Evolutionary conservation across 35 echinoderm and acorn worm species (phyloP), one percentile per base, ranked within the genome.

Genomic region (Amphiura filiformis): DNA sequence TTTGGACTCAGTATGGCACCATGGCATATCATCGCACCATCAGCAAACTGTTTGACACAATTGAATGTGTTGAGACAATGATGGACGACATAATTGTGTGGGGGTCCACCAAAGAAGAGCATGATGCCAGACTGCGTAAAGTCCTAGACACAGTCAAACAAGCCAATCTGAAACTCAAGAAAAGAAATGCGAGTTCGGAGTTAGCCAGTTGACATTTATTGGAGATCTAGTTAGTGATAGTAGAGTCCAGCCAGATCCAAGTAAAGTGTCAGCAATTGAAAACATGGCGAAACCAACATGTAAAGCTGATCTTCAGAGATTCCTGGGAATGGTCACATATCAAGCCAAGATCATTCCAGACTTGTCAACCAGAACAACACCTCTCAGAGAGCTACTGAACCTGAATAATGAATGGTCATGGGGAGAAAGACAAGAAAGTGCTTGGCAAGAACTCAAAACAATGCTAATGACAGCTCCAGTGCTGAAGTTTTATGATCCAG

Each of bases 311-410:
- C 39, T 93, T 0, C 31, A 56, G 28, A 90, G 95, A 76, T 87
- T 97, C 41, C 61, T 93, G 31, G 85, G 95, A 13, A 85, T 93
- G 57, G 76, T 91, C 2, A 97, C 89, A 39, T 92, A 87, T 3
- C 34, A 90, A 82, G 88, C 78, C 23, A 93, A 90, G 35, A 91
- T 91, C 38, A 93, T 93, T 41, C 88, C 95, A 32, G 70, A 93
- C 57, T 76, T 90, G 26, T 78, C 88, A 17, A 86, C 85, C 1
- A 80, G 84, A 39, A 90, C 85, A n/a, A 40, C 90, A 7, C 80
- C 88, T 75, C 39, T 97, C 13, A 70, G 83, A 30, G 78, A 84
- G 11, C 77, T 97, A 4, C 36, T 97, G 17, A 80, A 89, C 26
- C 78, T 81, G 35, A 90, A 91, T 13, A 88, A 78, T 84, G n/a